A percentile compares a stretch with the other conserved stretches of the same genome.
Conservation (phyloP, 2,113 vertebrate species). For the Bos indicus region DNA sequence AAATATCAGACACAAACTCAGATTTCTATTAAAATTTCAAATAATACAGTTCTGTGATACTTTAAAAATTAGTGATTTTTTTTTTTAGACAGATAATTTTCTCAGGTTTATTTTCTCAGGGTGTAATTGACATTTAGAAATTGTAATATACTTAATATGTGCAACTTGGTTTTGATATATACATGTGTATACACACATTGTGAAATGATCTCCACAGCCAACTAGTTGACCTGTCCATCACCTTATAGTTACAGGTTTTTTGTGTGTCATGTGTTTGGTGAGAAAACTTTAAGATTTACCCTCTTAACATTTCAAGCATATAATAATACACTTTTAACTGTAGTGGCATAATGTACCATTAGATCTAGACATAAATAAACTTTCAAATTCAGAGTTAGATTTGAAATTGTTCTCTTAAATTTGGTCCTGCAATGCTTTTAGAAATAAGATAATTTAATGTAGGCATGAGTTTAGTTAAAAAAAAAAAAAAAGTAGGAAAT, state of each 20-base stretch:
- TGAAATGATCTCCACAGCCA: background rate
- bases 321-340: background rate
- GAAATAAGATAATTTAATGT: background rate
- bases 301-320: background rate
- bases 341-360: background rate
- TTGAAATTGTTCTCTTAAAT: slow-evolving; percentile 20
- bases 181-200: background rate
- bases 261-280: background rate
- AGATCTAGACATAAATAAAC: background rate
- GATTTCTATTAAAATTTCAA: slow-evolving; percentile 28
- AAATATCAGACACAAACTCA: background rate
- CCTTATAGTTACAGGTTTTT: background rate
- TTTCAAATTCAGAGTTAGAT: background rate
- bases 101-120: background rate
- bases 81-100: background rate
- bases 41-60: background rate
- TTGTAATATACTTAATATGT: background rate
- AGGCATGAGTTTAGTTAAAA: background rate
- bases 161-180: background rate
- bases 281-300: background rate
- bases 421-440: background rate
- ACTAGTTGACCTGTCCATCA: background rate
- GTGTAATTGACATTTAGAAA: background rate
- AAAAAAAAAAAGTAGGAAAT: background rate
- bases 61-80: background rate